These are phyloP conservation scores for Mesochorus sp. DNA, from an alignment of 2,888 invertebrate genomes.

Conservation along the genomic window DNA sequence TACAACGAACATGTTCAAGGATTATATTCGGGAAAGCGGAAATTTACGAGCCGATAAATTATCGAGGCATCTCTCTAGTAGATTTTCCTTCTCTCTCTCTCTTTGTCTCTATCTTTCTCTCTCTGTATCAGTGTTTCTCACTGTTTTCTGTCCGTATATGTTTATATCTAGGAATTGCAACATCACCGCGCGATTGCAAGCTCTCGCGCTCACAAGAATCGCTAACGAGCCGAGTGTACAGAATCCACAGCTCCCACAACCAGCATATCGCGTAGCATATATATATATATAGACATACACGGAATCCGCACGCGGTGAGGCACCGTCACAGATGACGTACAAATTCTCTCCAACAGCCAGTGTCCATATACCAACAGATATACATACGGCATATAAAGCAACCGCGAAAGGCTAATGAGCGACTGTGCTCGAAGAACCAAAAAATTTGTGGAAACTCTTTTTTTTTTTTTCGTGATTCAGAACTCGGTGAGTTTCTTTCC, in stretches of 20 bases:
- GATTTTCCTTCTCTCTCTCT: neutral
- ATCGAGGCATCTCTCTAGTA: slow-evolving; percentile 63
- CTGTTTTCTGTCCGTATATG: neutral
- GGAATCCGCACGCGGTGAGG: no score
- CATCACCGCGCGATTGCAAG: slow-evolving; percentile 43
- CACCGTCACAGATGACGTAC: neutral
- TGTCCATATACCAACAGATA: neutral
- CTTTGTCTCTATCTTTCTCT: neutral
- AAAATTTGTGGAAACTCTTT: no score
- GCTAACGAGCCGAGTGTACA: slow-evolving; percentile 75
- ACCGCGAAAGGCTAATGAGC: no score
- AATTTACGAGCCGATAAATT: slow-evolving; percentile 79
- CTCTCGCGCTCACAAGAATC: slow-evolving; percentile 68
- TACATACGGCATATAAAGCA: neutral
- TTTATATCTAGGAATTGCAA: slow-evolving; percentile 25
- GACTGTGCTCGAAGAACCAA: no score
- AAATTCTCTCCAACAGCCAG: neutral
- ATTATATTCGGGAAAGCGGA: slow-evolving; percentile 77
- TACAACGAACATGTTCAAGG: slow-evolving; percentile 48
- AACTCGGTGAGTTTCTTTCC: no score
- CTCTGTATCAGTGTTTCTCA: neutral
- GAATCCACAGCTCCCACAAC: slow-evolving; percentile 15
- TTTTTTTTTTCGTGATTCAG: no score
- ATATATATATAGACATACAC: no score
- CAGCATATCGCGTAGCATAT: no score